A percentile compares a stretch with the other conserved stretches of the same genome.
phyloP scores from a whole-genome alignment of 2,888 invertebrate genomes.

The Cephus sareptanus region DNA sequence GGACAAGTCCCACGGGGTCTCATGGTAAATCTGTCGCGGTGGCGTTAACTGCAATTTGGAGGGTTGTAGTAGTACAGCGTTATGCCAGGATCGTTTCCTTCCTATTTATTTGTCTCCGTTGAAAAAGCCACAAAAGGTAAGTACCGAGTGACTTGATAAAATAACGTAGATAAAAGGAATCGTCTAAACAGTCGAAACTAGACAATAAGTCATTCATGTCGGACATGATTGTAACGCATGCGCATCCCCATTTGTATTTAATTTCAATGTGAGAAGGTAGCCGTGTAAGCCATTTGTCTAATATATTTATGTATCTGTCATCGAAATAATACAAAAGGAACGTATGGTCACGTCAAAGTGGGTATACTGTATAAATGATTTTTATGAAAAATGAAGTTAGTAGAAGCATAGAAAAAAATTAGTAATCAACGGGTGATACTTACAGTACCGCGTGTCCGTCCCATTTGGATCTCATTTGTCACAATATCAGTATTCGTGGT shows the following conservation, averaged over 20 bases:
- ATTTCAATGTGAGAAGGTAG: background rate
- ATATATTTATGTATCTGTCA: background rate
- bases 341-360: background rate
- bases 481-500: slow-evolving; percentile 2
- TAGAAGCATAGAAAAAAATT: background rate
- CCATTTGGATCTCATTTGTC: slow-evolving; percentile 7
- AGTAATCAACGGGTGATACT: background rate
- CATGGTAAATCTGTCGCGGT: slow-evolving; percentile 58
- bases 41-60: slow-evolving; percentile 58
- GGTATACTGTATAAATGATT: background rate
- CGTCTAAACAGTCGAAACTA: background rate
- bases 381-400: background rate
- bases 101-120: background rate
- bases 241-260: background rate
- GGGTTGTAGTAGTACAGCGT: slow-evolving; percentile 28
- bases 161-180: background rate
- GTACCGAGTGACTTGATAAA: background rate
- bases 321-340: background rate
- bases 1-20: slow-evolving; percentile 50
- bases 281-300: background rate
- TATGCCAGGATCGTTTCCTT: background rate
- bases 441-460: background rate
- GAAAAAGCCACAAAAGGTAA: background rate
- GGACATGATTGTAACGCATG: background rate
- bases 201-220: background rate